Evolutionary conservation across 2,888 invertebrate genomes (phyloP), one percentile per base, ranked within the genome.

Genomic region (Anoncus sp.): DNA sequence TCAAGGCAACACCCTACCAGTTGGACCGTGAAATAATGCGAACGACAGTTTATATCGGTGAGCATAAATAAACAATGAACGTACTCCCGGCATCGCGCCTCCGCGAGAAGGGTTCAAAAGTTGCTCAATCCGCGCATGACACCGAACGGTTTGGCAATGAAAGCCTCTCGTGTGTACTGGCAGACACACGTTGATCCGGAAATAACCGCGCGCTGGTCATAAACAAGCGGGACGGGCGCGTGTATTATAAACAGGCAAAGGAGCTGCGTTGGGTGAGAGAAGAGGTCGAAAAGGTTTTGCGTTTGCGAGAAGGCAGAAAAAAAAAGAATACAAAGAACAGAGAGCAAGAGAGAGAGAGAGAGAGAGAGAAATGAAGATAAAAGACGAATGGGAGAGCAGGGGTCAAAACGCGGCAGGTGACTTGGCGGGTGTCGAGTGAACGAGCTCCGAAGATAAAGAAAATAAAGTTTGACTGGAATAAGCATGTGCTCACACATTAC

Each of bases 111-210:
- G 57, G 31, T 47, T 59, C 24, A 22, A 35, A 69, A 31, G 57
- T 57, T 35, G 31, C 18, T 14, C 43, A 14, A 43, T 16, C 38
- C 16, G 20, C 22, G 22, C 43, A 18, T 16, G 27, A 14, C 40
- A 53, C n/a, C 45, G 38, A 14, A 20, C 22, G 2, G 57, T 6
- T 59, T 22, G 38, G 31, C 12, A 59, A 49, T 35, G 47, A 43
- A 40, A 59, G 49, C 18, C 18, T 35, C 24, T 31, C 60, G 47
- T 51, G 62, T 53, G 43, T 59, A 49, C 80, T 76, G 71, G 80
- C 72, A 38, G 38, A 79, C 79, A 79, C 79, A 83, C 79, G 83
- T 55, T 79, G 84, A 85, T 85, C 84, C 85, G 85, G 86, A 87
- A 87, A 87, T 87, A 87, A 84, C 85, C 18, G 18, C 73, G 51